Conservation (phyloP, 2,113 vertebrate genomes). For the Emydura subglobosa region DNA sequence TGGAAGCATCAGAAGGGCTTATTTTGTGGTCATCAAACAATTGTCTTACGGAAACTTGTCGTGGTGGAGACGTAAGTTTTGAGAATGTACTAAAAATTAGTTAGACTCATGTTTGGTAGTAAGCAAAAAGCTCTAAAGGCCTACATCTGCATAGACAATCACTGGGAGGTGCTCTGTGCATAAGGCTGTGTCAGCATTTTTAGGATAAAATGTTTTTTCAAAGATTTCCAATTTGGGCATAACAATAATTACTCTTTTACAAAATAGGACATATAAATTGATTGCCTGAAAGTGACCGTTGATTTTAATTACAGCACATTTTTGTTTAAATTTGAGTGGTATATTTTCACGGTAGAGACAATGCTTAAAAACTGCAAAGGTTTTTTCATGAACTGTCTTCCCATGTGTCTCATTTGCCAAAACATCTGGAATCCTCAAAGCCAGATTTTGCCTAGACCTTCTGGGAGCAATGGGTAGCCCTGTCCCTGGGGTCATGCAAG, state of each 20-base stretch:
- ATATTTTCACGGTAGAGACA: slow-evolving; percentile 3
- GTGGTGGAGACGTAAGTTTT: background rate
- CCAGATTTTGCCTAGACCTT: background rate
- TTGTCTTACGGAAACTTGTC: background rate
- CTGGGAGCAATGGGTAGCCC: background rate
- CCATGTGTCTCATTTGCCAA: background rate
- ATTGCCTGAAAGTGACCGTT: background rate
- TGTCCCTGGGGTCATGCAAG: background rate
- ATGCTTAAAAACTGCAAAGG: background rate
- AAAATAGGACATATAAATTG: background rate
- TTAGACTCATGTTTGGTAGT: background rate
- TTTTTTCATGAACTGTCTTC: background rate
- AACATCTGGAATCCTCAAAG: background rate
- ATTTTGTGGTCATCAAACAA: slow-evolving; percentile 52
- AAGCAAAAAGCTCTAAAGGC: background rate
- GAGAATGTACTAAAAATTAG: slow-evolving; percentile 7
- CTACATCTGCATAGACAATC: fast-evolving
- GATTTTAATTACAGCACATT: background rate
- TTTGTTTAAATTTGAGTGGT: background rate
- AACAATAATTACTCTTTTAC: background rate
- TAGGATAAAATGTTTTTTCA: slow-evolving; percentile 13
- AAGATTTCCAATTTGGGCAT: background rate
- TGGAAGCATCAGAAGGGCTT: slow-evolving; percentile 60
- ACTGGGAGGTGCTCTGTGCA: background rate
- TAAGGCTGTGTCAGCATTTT: slow-evolving; percentile 9